Evolutionary conservation across 2,113 vertebrate species (phyloP).

Genomic region (Sialia sialis): DNA sequence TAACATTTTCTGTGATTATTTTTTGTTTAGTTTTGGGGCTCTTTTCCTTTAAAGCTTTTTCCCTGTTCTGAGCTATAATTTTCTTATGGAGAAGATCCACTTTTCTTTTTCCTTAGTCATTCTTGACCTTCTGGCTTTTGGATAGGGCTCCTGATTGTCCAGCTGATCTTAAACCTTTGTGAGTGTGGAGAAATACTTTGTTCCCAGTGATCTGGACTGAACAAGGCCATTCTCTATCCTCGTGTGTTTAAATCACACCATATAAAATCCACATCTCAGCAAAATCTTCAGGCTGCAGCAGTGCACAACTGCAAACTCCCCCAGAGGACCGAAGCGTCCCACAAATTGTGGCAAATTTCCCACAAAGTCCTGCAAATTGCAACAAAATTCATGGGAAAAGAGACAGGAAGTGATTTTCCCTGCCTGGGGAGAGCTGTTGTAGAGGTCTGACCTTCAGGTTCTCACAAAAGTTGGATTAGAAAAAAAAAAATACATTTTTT

Average conservation of each 20-base stretch:
- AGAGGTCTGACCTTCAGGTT: constrained; percentile 66
- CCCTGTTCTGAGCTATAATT: background rate
- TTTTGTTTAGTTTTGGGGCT: background rate
- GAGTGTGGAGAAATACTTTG: background rate
- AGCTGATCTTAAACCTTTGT: background rate
- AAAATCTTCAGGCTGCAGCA: constrained; percentile 25
- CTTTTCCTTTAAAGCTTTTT: background rate
- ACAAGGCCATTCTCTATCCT: constrained; percentile 7
- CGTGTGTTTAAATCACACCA: background rate
- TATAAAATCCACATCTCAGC: constrained; percentile 50
- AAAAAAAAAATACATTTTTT: constrained; percentile 37
- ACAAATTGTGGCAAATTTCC: constrained; percentile 70
- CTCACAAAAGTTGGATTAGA: constrained; percentile 35
- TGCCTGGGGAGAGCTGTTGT: constrained; percentile 60
- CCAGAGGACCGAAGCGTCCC: constrained; percentile 36
- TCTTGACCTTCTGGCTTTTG: background rate
- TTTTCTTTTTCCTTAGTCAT: background rate
- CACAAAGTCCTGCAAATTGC: constrained; percentile 67
- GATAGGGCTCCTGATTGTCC: background rate
- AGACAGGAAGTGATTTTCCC: constrained; percentile 70
- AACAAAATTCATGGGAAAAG: constrained; percentile 70
- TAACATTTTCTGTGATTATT: too few relatives aligned
- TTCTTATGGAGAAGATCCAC: background rate
- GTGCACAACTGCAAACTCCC: constrained; percentile 58
- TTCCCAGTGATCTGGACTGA: constrained; percentile 44